Evolutionary conservation across 2,797 vertebrate species (phyloP).

Genomic region (Crenuchus spilurus): DNA sequence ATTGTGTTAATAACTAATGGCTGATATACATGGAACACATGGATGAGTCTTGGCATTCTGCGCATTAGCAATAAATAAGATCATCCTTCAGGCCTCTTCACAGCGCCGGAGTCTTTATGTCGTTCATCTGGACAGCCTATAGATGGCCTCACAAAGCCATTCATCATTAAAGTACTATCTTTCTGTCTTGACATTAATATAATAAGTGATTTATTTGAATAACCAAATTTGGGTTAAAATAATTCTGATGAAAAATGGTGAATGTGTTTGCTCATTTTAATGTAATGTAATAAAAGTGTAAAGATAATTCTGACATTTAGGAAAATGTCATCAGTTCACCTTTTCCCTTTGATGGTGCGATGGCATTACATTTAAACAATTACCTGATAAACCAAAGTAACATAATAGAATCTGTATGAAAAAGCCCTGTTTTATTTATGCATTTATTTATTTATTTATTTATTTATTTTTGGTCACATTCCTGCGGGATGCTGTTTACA

Average conservation of each 20-base stretch:
- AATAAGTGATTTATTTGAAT: conserved; percentile 87
- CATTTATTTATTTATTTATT: too few relatives aligned
- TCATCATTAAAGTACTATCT: conserved; percentile 74
- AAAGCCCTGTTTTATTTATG: too few relatives aligned
- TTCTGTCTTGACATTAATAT: conserved; percentile 79
- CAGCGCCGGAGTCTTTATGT: neutral
- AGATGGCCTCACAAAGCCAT: conserved; percentile 81
- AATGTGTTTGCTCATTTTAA: conserved; percentile 74
- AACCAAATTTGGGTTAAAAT: conserved; percentile 81
- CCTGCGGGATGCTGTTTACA: neutral
- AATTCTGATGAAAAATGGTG: conserved; percentile 63
- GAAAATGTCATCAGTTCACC: conserved; percentile 87
- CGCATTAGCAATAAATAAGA: conserved; percentile 18
- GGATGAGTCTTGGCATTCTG: neutral
- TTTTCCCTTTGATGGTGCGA: conserved; percentile 82
- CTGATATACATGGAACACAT: conserved; percentile 17
- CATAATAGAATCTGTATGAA: conserved; percentile 26
- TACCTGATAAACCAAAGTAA: conserved; percentile 75
- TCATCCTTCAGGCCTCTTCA: conserved; percentile 63
- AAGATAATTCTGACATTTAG: conserved; percentile 90
- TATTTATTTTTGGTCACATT: neutral
- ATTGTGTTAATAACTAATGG: conserved; percentile 30
- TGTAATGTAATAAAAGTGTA: conserved; percentile 88
- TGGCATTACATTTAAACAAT: conserved; percentile 87
- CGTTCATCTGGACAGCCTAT: conserved; percentile 44